Base-by-base conservation (phyloP, 2,113 vertebrate genomes). In the Corythaixoides concolor region DNA sequence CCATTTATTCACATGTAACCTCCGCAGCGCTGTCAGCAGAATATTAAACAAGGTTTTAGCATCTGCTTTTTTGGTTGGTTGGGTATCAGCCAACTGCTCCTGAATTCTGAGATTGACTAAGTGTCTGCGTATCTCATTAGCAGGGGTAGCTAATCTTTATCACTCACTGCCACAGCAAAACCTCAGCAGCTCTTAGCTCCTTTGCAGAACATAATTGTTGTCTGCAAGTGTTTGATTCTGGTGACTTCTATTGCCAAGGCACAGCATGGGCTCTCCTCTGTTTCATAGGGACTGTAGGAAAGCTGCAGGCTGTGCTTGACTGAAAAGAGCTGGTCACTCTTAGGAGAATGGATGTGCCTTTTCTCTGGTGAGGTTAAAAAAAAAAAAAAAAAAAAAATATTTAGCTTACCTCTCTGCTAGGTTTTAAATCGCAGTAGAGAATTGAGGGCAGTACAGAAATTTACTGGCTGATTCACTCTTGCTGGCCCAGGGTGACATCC, bases 31-130 rank as follows among this genome's bases (percentile, higher is more conserved):
- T 91, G 85, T 91, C 89, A 94, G 81, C 89, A 93, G 89, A 95
- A 94, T 95, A 86, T 91, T 89, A 89, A 95, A 86, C 50, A 82
- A 95, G 85, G 60, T 69, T 94, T 91, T 94, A 91, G 70, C 66
- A 74, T 94, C 76, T 91, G 72, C 72, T 95, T 49, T 78, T 74
- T 91, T 50, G 50, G 33, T 93, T 95, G 85, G 85, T 50, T 94
- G 80, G 45, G 66, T 79, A 74, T 74, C 56, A 75, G 85, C 85
- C 76, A 94, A 74, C 66, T 75, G 94, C 92, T 89, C 35, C 60
- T 89, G 92, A 83, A 89, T 83, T 89, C 35, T 43, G 67, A 86
- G 89, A n/a, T 16, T 64, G 68, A 67, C 49, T 68, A 81, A 75
- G 47, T 68, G 45, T 37, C 88, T 89, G 70, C 15, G 17, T 85